phyloP scores from a whole-genome alignment of 2,888 invertebrate species.

The Drosophila atripex region DNA sequence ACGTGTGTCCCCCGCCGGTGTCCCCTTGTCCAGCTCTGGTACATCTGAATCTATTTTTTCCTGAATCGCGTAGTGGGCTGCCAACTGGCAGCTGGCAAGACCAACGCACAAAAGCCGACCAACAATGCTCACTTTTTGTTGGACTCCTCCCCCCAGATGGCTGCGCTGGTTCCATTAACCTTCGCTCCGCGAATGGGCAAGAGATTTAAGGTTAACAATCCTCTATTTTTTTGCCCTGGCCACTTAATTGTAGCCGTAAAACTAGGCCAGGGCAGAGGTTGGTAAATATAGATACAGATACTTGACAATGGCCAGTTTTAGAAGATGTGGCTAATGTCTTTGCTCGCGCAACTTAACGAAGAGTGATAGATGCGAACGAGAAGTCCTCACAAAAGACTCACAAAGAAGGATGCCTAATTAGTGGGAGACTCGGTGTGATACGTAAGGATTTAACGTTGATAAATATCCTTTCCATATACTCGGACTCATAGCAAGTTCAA shows the following conservation, averaged over 20 bases:
- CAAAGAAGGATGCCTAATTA: neutral
- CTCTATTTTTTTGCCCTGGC: constrained; percentile 37
- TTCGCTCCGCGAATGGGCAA: constrained; percentile 44
- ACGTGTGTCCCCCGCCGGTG: constrained; percentile 51
- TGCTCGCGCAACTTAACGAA: neutral
- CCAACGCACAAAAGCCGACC: constrained; percentile 33
- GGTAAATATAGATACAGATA: constrained; percentile 27
- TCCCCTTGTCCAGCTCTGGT: constrained; percentile 22
- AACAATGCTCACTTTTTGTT: constrained; percentile 62
- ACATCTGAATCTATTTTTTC: constrained; percentile 28
- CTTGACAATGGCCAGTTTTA: constrained; percentile 1
- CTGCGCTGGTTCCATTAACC: constrained; percentile 54
- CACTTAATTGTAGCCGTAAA: constrained; percentile 54
- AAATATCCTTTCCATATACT: neutral
- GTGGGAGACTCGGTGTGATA: neutral
- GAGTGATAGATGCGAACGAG: neutral
- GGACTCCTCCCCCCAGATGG: constrained; percentile 28
- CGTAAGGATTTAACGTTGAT: neutral
- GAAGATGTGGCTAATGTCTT: constrained; percentile 9
- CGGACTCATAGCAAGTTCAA: neutral
- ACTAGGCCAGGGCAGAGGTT: constrained; percentile 61
- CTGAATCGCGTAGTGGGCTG: constrained; percentile 23
- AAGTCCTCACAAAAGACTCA: neutral
- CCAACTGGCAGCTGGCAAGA: constrained; percentile 26
- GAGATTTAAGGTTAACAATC: constrained; percentile 65